A percentile compares a stretch with the other conserved stretches of the same genome.
These are phyloP conservation scores for Drosophila neocordata DNA, from an alignment of 1,140 invertebrate genomes.

Conservation along the genomic window DNA sequence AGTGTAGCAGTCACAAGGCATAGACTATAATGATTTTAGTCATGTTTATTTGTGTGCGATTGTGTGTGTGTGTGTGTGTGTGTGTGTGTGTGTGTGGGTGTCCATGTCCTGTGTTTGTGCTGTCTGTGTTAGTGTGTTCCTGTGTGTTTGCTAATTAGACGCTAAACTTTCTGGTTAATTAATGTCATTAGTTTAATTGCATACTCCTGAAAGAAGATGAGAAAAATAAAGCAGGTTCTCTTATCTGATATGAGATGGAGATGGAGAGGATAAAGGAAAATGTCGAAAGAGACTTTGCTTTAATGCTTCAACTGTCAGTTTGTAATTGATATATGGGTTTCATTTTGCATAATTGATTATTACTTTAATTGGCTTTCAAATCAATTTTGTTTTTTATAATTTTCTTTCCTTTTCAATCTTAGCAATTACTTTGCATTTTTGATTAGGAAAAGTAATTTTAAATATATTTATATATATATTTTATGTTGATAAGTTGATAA, in stretches of 20 bases:
- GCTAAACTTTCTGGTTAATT: conserved; percentile 76
- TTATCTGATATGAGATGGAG: conserved; percentile 7
- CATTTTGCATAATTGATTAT: conserved; percentile 53
- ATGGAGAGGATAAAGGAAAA: conserved; percentile 7
- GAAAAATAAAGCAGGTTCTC: conserved; percentile 21
- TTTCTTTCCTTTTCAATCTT: too few relatives aligned
- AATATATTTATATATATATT: too few relatives aligned
- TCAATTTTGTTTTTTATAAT: conserved; percentile 24
- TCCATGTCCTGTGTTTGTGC: conserved; percentile 33
- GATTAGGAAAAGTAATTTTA: too few relatives aligned
- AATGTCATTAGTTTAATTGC: conserved; percentile 65
- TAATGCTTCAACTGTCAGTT: conserved; percentile 14
- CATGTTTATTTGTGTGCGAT: conserved; percentile 22
- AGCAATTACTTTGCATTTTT: too few relatives aligned
- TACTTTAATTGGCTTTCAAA: conserved; percentile 40
- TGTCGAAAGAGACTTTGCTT: conserved; percentile 17
- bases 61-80: conserved; percentile 21
- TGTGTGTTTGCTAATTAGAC: conserved; percentile 65
- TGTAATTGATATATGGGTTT: conserved; percentile 53
- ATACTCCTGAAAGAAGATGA: not conserved
- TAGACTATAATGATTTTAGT: conserved; percentile 41
- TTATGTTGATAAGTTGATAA: too few relatives aligned
- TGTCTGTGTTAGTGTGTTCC: conserved; percentile 21
- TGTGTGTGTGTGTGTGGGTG: conserved; percentile 23
- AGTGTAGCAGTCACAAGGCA: not conserved